Conservation (phyloP, 2,888 invertebrate species). For the Sesia apiformis region DNA sequence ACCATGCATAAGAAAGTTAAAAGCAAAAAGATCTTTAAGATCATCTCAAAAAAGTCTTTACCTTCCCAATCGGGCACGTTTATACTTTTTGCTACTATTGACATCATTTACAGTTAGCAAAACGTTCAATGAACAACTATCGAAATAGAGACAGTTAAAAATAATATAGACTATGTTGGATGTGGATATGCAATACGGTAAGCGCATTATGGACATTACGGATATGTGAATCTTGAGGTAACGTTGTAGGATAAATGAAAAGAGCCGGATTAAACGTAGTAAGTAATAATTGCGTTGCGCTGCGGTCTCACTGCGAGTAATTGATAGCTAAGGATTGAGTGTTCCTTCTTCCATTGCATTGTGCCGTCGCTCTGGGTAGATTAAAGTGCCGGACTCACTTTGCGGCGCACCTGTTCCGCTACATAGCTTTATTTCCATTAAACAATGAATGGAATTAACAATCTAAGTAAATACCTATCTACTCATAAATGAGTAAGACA, state of each 20-base stretch:
- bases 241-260: background rate
- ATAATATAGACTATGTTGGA: too few species aligned
- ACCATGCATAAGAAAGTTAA: too few species aligned
- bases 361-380: slow-evolving; percentile 30
- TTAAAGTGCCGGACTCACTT: slow-evolving; percentile 31
- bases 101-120: too few species aligned
- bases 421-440: slow-evolving; percentile 4
- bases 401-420: slow-evolving; percentile 29
- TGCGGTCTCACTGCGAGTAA: slow-evolving; percentile 13
- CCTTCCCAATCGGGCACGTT: too few species aligned
- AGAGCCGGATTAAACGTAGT: slow-evolving; percentile 1
- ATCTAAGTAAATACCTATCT: background rate
- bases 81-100: too few species aligned
- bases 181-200: too few species aligned
- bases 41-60: too few species aligned
- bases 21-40: too few species aligned
- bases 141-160: too few species aligned
- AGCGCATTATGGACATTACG: too few species aligned
- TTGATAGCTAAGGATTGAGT: slow-evolving; percentile 22
- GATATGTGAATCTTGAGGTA: background rate
- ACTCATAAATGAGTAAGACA: too few species aligned
- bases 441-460: background rate
- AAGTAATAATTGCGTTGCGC: background rate
- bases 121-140: too few species aligned
- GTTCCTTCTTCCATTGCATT: slow-evolving; percentile 20